Conservation (phyloP, 2,113 vertebrate species). For the Platanista minor region DNA sequence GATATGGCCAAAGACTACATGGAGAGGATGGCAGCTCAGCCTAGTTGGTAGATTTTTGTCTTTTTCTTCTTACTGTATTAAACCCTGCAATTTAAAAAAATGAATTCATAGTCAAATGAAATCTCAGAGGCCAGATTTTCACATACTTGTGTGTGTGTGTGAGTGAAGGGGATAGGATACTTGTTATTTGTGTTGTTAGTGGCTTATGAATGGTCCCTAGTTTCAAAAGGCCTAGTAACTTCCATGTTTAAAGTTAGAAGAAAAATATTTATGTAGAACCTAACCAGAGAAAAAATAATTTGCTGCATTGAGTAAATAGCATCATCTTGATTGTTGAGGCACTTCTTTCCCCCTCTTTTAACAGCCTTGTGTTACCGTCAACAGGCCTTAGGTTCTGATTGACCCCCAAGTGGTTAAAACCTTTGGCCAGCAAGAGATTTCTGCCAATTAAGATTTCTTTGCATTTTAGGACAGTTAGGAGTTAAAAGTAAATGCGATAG, state of each 20-base stretch:
- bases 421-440: background rate
- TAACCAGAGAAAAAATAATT: background rate
- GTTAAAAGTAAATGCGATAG: conserved; percentile 10
- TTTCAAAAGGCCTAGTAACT: background rate
- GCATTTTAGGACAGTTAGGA: background rate
- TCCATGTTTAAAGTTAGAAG: conserved; percentile 36
- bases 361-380: background rate
- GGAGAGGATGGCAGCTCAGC: conserved; percentile 99
- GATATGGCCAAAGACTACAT: conserved; percentile 95
- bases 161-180: background rate
- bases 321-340: background rate
- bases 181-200: background rate
- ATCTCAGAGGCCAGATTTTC: background rate
- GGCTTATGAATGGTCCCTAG: background rate
- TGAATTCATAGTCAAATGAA: background rate
- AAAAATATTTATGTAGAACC: background rate
- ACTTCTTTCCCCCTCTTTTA: background rate
- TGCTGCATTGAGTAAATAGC: background rate
- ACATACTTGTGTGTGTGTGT: background rate
- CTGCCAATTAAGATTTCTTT: background rate
- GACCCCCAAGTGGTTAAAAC: background rate
- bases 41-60: conserved; percentile 98
- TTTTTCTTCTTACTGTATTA: conserved; percentile 76
- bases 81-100: background rate
- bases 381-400: background rate